Base-by-base conservation (phyloP, 2,797 vertebrate genomes). In the Scolopax bukidnonensis region DNA sequence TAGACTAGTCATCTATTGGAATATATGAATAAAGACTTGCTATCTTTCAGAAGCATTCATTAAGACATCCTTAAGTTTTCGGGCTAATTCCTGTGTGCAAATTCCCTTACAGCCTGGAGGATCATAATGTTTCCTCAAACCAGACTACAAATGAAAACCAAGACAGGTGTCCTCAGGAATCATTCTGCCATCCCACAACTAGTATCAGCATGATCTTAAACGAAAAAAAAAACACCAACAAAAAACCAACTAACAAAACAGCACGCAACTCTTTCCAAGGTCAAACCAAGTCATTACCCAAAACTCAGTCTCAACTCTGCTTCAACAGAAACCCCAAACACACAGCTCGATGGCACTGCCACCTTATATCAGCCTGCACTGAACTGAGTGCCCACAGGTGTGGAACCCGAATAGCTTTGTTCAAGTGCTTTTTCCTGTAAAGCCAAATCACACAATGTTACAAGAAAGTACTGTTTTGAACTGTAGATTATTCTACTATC, bases 361-460 rank as follows among this genome's bases (percentile, higher is more conserved):
- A 3, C 24, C 28, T 56, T 2, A 4, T 4, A 9, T 12, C 2
- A 51, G 28, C 38, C 76, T 57, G 27, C 68, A 33, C 19, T 14
- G 24, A 84, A 64, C 38, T 1, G 17, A 70, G 30, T 1, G 41
- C 33, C 36, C 36, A 38, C 17, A n/a, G 2, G 2, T 0, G 2
- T 23, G 16, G 74, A 76, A 64, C 13, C 17, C 38, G 25, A n/a
- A 14, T 12, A 45, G 48, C 54, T 84, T n/a, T 54, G 12, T 19
- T 87, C 48, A 56, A 48, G 78, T 7, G 12, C 2, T 38, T 21
- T 60, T 54, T 8, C 64, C 87, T 51, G 25, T 12, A 53, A 60
- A 69, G 47, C n/a, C 16, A 25, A 50, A 59, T 33, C 30, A 85
- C 6, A 11, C 7, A 30, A 41, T 4, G 6, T 28, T 40, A 76